phyloP scores from a whole-genome alignment of 2,797 vertebrate genomes.

The Cuniculus paca region DNA sequence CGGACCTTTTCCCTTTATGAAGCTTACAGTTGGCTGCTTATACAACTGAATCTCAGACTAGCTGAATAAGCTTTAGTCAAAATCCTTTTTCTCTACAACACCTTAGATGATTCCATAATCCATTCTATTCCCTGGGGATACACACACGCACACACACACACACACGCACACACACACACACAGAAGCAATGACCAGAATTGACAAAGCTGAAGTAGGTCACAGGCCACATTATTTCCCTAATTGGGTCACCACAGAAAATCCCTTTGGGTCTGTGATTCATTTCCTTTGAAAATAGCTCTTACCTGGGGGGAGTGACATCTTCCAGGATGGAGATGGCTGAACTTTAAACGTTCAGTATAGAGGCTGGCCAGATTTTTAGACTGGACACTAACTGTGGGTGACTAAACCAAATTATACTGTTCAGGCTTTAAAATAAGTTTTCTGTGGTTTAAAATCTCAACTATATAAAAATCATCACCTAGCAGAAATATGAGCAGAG shows the following conservation, averaged over 20 bases:
- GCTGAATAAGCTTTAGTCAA: background rate
- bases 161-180: background rate
- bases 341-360: background rate
- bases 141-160: background rate
- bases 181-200: background rate
- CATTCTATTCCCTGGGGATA: background rate
- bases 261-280: background rate
- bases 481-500: constrained; percentile 7
- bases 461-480: background rate
- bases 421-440: background rate
- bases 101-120: background rate
- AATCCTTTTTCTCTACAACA: constrained; percentile 15
- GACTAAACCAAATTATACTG: background rate
- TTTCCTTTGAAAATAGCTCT: constrained; percentile 34
- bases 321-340: background rate
- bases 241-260: background rate
- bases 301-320: background rate
- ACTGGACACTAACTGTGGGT: background rate
- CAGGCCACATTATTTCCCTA: constrained; percentile 21
- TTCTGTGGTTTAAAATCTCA: background rate
- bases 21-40: background rate
- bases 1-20: background rate
- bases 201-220: constrained; percentile 13
- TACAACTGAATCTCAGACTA: background rate
- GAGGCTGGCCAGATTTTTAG: background rate